A percentile compares a stretch with the other conserved stretches of the same genome.
These are phyloP conservation scores for Tretioscincus oriximinensis DNA, from an alignment of 2,113 vertebrate species.

Conservation along the genomic window DNA sequence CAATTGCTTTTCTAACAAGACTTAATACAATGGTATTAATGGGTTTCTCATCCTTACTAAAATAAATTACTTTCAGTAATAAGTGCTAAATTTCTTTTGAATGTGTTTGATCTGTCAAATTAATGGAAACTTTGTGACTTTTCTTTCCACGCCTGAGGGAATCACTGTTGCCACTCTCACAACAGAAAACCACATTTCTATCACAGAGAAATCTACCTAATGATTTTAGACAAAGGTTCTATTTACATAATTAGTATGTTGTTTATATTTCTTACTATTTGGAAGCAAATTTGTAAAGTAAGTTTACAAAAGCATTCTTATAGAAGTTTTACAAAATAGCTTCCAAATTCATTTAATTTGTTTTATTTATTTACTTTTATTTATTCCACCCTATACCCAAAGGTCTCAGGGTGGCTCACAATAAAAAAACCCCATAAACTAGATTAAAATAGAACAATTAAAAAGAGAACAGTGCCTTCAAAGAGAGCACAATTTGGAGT, in stretches of 20 bases:
- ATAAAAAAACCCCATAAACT: too few species aligned
- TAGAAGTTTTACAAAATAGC: not conserved
- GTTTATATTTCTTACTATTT: not conserved
- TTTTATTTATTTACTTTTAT: too few species aligned
- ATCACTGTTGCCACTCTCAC: not conserved
- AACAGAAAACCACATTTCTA: not conserved
- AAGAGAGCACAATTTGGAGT: too few species aligned
- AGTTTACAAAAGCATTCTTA: not conserved
- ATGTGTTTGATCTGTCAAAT: conserved; percentile 20
- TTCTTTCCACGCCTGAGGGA: not conserved
- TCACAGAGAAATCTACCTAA: not conserved
- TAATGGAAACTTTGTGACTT: not conserved
- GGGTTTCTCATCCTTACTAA: not conserved
- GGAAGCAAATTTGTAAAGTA: not conserved
- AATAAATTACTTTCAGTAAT: not conserved
- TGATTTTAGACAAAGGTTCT: not conserved
- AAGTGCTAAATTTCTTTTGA: conserved; percentile 1
- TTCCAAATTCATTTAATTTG: not conserved
- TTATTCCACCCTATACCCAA: too few species aligned
- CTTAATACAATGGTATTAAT: not conserved
- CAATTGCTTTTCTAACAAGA: conserved; percentile 18
- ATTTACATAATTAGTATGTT: not conserved
- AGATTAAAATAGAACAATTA: too few species aligned
- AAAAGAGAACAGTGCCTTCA: too few species aligned
- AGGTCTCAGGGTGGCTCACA: too few species aligned